These are phyloP conservation scores for Rhopalosiphum padi DNA, from an alignment of 1,140 invertebrate genomes.

Conservation along the genomic window DNA sequence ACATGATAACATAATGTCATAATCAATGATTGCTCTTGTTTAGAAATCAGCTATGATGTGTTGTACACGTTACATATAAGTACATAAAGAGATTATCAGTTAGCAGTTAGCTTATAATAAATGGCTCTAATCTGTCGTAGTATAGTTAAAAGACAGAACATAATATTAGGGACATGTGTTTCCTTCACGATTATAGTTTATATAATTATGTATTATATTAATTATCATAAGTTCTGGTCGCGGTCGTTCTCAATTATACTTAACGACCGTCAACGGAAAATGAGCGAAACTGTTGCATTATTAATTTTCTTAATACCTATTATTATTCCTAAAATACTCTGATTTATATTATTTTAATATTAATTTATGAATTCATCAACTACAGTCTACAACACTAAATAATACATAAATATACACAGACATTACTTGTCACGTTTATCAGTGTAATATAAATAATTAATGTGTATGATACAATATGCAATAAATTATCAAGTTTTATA, in stretches of 20 bases:
- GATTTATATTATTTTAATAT: not conserved
- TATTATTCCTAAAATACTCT: not conserved
- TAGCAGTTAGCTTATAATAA: not conserved
- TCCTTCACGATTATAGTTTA: not conserved
- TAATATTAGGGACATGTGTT: not conserved
- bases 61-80: not conserved
- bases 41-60: not conserved
- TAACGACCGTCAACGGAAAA: not conserved
- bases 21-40: conserved; percentile 13
- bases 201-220: not conserved
- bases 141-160: not conserved
- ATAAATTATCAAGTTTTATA: not conserved
- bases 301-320: not conserved
- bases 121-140: not conserved
- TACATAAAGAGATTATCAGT: not conserved
- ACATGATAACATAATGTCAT: not conserved
- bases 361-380: not conserved
- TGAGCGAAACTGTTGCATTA: not conserved
- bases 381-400: not conserved
- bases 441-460: not conserved
- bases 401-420: not conserved
- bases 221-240: not conserved
- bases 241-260: not conserved
- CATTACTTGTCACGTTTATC: not conserved
- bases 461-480: not conserved